Evolutionary conservation across 2,888 invertebrate species (phyloP).

Genomic region (Nemotelus pantherinus): DNA sequence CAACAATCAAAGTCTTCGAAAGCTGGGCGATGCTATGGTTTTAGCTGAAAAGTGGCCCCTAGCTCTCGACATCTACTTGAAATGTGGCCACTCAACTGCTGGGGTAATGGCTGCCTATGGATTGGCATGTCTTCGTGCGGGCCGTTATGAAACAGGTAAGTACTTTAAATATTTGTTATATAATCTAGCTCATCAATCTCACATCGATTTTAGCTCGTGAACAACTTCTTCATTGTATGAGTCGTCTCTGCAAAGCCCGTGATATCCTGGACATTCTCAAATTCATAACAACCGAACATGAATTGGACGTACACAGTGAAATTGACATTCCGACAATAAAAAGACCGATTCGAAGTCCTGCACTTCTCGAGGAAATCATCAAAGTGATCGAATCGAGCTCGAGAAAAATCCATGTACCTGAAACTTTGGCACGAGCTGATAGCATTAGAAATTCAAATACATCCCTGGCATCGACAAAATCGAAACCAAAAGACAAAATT

Average conservation of each 20-base stretch:
- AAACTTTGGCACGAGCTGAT: slow-evolving; percentile 59
- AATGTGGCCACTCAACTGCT: slow-evolving; percentile 79
- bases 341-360: slow-evolving; percentile 72
- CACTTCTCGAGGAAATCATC: slow-evolving; percentile 76
- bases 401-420: slow-evolving; percentile 59
- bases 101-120: slow-evolving; percentile 92
- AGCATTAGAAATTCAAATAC: slow-evolving; percentile 62
- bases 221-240: slow-evolving; percentile 62
- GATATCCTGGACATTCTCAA: slow-evolving; percentile 57
- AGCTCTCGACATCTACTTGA: slow-evolving; percentile 86
- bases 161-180: slow-evolving; percentile 69
- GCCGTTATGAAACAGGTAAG: slow-evolving; percentile 80
- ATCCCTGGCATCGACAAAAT: slow-evolving; percentile 58
- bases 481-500: slow-evolving; percentile 67
- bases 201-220: slow-evolving; percentile 58
- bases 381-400: slow-evolving; percentile 71
- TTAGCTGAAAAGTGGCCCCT: slow-evolving; percentile 86
- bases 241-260: slow-evolving; percentile 57
- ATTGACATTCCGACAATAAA: slow-evolving; percentile 55
- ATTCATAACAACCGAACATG: slow-evolving; percentile 49
- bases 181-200: not conserved
- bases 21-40: slow-evolving; percentile 77
- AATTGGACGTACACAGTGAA: slow-evolving; percentile 45
- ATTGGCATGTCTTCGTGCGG: slow-evolving; percentile 80
- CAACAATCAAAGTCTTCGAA: slow-evolving; percentile 71